Conservation (phyloP, 2,113 vertebrate species). For the Heterotis niloticus region DNA sequence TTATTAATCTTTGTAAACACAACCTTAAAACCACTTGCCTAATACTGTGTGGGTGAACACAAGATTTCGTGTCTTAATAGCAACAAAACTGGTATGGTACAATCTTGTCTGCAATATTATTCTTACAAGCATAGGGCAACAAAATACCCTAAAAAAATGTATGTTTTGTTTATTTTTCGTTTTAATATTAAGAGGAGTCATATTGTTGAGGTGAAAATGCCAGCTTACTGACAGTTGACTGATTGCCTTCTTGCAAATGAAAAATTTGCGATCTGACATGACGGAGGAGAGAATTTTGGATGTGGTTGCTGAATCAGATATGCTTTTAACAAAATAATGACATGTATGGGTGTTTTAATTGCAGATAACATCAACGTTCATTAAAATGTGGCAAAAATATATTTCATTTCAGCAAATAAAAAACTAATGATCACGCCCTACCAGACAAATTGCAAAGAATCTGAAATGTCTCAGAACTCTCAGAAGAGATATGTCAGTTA, state of each 20-base stretch:
- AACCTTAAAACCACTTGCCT: too few species aligned
- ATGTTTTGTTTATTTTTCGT: conserved; percentile 67
- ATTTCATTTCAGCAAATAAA: background rate
- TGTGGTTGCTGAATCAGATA: background rate
- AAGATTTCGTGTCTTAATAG: too few species aligned
- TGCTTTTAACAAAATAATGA: conserved; percentile 5
- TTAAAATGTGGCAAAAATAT: background rate
- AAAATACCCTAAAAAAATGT: conserved; percentile 64
- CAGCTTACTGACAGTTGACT: conserved; percentile 50
- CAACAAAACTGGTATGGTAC: background rate
- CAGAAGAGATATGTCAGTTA: background rate
- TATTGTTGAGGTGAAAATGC: conserved; percentile 61
- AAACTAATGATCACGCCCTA: background rate
- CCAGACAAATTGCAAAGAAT: conserved; percentile 9
- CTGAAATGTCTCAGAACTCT: background rate
- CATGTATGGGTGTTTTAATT: background rate
- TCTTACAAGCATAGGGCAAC: conserved; percentile 58
- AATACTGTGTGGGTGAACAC: too few species aligned
- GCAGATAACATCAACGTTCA: background rate
- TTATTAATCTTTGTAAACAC: background rate
- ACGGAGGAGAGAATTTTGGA: conserved; percentile 8
- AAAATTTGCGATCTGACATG: background rate
- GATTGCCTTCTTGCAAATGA: conserved; percentile 14
- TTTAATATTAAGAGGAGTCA: conserved; percentile 67
- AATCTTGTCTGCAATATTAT: conserved; percentile 33